Evolutionary conservation across 64 coral and sea anemone species (phyloP).

Genomic region (Porites australiensis): DNA sequence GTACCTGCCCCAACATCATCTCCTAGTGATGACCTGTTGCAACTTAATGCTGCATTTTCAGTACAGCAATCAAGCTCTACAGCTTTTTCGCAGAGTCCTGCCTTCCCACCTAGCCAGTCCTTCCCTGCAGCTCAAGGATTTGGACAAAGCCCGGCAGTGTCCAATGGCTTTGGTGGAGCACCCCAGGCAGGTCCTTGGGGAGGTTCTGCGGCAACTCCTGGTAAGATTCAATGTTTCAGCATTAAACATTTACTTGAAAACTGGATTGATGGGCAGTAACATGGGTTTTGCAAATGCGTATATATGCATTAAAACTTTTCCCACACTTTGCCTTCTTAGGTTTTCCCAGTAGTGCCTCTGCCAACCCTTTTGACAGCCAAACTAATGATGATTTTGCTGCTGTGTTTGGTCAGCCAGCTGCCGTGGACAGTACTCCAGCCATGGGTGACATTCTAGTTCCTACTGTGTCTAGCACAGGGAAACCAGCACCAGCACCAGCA

Average conservation of each 20-base stretch:
- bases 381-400: conserved; percentile 33
- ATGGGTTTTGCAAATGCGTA: neutral
- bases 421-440: neutral
- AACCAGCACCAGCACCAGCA: neutral
- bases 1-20: conserved; percentile 9
- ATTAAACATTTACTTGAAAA: neutral
- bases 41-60: conserved; percentile 67
- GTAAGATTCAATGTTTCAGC: neutral
- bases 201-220: neutral
- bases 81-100: conserved; percentile 54
- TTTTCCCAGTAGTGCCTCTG: neutral
- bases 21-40: conserved; percentile 75
- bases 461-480: conserved; percentile 10
- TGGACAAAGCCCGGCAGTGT: conserved; percentile 30
- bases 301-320: neutral
- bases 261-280: neutral
- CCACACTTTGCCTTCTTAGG: neutral
- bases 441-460: conserved; percentile 31
- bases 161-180: conserved; percentile 55
- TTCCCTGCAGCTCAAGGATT: conserved; percentile 67
- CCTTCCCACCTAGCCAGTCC: conserved; percentile 58
- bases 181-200: conserved; percentile 57
- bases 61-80: conserved; percentile 51
- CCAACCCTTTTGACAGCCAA: conserved; percentile 51
- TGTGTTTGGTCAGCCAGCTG: neutral